Percentiles rank a stretch among this genome's conserved stretches.
Evolutionary conservation across 2,113 vertebrate genomes (phyloP).

Genomic region (Lipophrys pholis): DNA sequence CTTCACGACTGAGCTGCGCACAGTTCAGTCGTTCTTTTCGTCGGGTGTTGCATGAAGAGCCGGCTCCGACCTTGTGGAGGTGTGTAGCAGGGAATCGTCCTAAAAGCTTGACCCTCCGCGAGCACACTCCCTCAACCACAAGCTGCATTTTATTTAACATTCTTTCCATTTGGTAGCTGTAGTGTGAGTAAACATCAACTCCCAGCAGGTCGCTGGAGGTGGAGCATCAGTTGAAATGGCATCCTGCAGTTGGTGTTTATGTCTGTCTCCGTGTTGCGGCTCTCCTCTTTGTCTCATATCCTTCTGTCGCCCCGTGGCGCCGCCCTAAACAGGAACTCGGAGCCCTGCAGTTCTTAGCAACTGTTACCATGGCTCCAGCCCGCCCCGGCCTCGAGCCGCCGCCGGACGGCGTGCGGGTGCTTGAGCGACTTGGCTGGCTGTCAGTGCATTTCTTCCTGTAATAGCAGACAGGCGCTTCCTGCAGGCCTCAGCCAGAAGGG

Average conservation of each 20-base stretch:
- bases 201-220: background rate
- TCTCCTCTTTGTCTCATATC: constrained; percentile 21
- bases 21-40: too few relatives aligned
- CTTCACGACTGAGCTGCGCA: too few relatives aligned
- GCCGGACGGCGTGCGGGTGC: constrained; percentile 34
- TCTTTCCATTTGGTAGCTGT: background rate
- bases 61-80: too few relatives aligned
- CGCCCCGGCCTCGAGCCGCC: constrained; percentile 24
- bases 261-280: background rate
- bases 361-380: constrained; percentile 45
- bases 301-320: constrained; percentile 16
- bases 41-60: too few relatives aligned
- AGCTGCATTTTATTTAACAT: background rate
- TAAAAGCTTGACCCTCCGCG: too few relatives aligned
- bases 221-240: background rate
- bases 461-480: constrained; percentile 62
- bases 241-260: background rate
- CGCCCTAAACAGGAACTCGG: constrained; percentile 31
- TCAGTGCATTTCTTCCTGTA: constrained; percentile 62
- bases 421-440: constrained; percentile 41
- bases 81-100: too few relatives aligned
- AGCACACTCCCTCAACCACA: too few relatives aligned
- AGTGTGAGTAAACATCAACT: background rate
- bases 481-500: constrained; percentile 15
- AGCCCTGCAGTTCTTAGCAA: constrained; percentile 39